These are phyloP conservation scores for Danio albolineatus DNA, from an alignment of 2,797 vertebrate genomes.

Conservation along the genomic window DNA sequence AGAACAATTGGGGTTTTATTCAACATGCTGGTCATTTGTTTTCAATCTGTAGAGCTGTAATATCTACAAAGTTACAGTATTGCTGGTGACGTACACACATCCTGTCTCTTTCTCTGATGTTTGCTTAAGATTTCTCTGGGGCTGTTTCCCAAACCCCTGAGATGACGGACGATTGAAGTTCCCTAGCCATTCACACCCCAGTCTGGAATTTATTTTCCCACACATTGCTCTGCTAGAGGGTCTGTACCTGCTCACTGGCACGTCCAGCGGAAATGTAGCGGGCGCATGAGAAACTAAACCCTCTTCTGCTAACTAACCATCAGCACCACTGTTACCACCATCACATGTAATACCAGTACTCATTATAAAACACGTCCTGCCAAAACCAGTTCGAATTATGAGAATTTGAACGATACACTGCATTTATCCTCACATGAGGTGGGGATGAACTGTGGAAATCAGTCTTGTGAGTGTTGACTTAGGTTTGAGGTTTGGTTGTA, in stretches of 20 bases:
- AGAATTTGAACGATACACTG: not conserved
- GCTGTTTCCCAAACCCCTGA: conserved; percentile 59
- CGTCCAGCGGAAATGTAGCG: conserved; percentile 68
- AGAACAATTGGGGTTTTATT: not conserved
- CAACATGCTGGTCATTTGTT: not conserved
- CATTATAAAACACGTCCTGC: conserved; percentile 22
- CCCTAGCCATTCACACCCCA: conserved; percentile 45
- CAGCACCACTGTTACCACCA: conserved; percentile 41
- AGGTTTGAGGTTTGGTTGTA: conserved; percentile 75
- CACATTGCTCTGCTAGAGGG: conserved; percentile 62
- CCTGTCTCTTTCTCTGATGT: conserved; percentile 34
- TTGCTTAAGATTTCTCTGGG: conserved; percentile 59
- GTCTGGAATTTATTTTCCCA: conserved; percentile 56
- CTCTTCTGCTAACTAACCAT: conserved; percentile 21
- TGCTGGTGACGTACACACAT: conserved; percentile 26
- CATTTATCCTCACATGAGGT: conserved; percentile 28
- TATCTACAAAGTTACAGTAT: not conserved
- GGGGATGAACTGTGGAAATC: conserved; percentile 53
- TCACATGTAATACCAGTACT: conserved; percentile 51
- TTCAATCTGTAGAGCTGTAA: not conserved
- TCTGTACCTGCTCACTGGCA: conserved; percentile 62
- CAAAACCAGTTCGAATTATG: conserved; percentile 9
- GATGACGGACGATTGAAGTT: conserved; percentile 59
- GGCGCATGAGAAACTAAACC: conserved; percentile 66
- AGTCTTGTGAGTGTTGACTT: conserved; percentile 71